Conservation (phyloP, 2,888 invertebrate genomes). For the Adela reaumurella region DNA sequence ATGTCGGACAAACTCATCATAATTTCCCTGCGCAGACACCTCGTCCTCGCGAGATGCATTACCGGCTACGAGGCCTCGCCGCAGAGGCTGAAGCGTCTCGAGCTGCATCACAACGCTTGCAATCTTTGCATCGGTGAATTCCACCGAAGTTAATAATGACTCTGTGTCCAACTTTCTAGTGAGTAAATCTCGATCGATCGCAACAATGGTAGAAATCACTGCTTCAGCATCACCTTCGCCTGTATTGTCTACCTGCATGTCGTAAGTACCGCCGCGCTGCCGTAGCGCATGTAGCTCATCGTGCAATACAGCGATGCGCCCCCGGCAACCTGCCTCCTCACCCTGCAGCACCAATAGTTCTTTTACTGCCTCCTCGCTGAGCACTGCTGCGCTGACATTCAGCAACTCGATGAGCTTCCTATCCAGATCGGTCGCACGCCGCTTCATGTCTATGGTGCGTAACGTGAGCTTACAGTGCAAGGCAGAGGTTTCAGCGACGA, state of each 20-base stretch:
- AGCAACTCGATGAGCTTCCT: not conserved
- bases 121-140: not conserved
- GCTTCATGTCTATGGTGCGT: not conserved
- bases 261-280: not conserved
- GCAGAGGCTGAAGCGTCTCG: not conserved
- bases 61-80: not conserved
- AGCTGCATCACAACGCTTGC: not conserved
- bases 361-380: not conserved
- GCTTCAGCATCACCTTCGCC: not conserved
- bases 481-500: not conserved
- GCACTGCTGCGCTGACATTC: not conserved
- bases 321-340: not conserved
- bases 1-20: not conserved
- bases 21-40: not conserved
- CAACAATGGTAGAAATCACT: not conserved
- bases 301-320: not conserved
- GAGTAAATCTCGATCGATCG: not conserved
- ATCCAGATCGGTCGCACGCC: not conserved
- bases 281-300: not conserved
- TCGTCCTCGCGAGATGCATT: not conserved
- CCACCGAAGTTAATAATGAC: not conserved
- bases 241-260: not conserved
- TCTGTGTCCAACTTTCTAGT: not conserved
- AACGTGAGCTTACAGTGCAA: not conserved
- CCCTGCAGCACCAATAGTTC: not conserved